Evolutionary conservation across 1,140 invertebrate species (phyloP).

Genomic region (Drosophila repleta): DNA sequence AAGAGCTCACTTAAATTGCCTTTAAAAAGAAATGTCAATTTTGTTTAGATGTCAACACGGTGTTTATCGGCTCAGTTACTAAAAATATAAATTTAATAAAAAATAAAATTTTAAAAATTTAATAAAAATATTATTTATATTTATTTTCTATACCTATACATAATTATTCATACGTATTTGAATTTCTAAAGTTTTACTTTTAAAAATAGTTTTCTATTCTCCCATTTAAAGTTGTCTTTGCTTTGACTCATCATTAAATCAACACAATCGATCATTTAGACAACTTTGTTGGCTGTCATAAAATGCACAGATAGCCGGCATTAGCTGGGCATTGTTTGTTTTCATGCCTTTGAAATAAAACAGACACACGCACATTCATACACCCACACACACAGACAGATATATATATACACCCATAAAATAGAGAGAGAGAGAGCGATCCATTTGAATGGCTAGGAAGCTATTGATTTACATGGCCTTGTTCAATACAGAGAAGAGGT

Average conservation of each 20-base stretch:
- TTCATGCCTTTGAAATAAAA: conserved; percentile 11
- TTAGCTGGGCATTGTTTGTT: conserved; percentile 42
- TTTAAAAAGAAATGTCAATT: no score
- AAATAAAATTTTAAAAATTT: no score
- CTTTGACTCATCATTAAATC: conserved; percentile 23
- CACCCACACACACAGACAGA: conserved; percentile 4
- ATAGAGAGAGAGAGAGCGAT: background rate
- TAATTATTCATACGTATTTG: no score
- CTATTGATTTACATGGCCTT: conserved; percentile 68
- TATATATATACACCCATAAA: conserved; percentile 1
- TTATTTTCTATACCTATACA: no score
- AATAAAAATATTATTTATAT: no score
- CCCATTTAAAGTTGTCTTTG: background rate
- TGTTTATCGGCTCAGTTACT: no score
- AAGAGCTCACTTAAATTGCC: no score
- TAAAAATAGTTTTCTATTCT: background rate
- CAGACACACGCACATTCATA: background rate
- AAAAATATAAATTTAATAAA: no score
- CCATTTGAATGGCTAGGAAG: conserved; percentile 33
- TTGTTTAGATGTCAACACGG: no score
- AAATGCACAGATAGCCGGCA: conserved; percentile 28
- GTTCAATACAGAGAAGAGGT: conserved; percentile 46
- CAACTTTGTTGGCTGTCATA: conserved; percentile 15
- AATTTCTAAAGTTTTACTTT: background rate
- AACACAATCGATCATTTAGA: conserved; percentile 45